Base-by-base conservation (phyloP, 1,140 invertebrate genomes). In the Macrobrachium rosenbergii region DNA sequence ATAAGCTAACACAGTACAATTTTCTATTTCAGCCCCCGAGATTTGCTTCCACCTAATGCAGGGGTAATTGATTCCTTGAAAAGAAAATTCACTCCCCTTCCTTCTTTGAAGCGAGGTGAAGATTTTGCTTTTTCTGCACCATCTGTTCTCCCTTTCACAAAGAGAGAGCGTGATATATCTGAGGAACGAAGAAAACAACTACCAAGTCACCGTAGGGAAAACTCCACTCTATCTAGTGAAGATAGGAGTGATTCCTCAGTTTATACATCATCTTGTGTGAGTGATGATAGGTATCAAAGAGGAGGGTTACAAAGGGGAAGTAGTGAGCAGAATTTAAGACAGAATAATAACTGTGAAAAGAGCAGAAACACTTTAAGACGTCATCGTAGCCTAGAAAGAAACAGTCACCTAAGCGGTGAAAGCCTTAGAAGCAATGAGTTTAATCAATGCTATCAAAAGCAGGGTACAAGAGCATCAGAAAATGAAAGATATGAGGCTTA, bases 81-180 rank as follows among this genome's bases (percentile, higher is more conserved):
- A 63, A 87, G 78, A 45, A 87, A 87, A 60, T 87, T 87, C 59
- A 87, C 85, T 19, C 85, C 85, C 12, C 43, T 87, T n/a, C 85
- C 85, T 43, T 87, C 85, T 23, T 37, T 84, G 43, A 82, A 64
- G 52, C 19, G 69, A 62, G 72, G 69, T 81, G 85, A 62, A 43
- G 77, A 87, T 63, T 82, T 87, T 82, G 69, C 58, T 52, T 64
- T 75, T 63, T 19, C 85, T 75, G 60, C 59, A 59, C 59, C 79
- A 37, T 43, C 69, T 17, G 58, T 79, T 5, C 85, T 79, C 23
- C 85, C 59, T 8, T 72, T 75, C 7, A 75, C 37, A 17, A 87
- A 75, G 23, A 67, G 78, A 58, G 85, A 87, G 28, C 64, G 85
- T 45, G 85, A 87, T 64, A 77, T 87, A 2, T 87, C 67, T 23